Conservation (phyloP, 2,113 vertebrate genomes). For the Plecturocebus donacophilus region DNA sequence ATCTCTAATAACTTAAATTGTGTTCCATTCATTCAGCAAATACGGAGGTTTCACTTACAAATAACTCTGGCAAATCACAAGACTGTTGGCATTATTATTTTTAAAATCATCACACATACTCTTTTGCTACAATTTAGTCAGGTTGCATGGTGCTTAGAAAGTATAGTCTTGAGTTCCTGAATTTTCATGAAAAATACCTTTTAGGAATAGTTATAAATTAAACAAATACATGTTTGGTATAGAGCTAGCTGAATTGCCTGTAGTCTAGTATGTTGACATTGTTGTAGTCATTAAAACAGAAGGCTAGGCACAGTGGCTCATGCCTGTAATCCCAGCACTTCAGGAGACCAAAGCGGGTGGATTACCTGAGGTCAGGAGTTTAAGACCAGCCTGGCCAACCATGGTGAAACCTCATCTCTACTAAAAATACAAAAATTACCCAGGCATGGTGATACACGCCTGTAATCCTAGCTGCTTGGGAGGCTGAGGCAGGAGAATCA, state of each 20-base stretch:
- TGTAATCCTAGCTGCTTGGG: no score
- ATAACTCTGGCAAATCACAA: conserved; percentile 5
- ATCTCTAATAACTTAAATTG: neutral
- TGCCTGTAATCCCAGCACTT: no score
- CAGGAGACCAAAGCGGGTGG: no score
- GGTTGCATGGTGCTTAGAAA: neutral
- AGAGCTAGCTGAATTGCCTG: neutral
- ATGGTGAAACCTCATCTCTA: no score
- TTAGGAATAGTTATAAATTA: conserved; percentile 39
- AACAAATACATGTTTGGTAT: neutral
- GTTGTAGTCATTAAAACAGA: neutral
- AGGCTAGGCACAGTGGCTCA: no score
- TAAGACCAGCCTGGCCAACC: no score
- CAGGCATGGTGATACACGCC: no score
- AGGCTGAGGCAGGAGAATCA: no score
- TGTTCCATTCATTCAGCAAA: conserved; percentile 2
- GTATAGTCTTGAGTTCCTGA: conserved; percentile 14
- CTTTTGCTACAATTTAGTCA: conserved; percentile 43
- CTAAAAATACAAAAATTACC: no score
- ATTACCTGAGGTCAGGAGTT: no score
- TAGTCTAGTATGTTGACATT: neutral
- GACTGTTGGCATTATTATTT: conserved; percentile 16
- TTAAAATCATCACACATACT: conserved; percentile 18
- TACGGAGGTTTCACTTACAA: conserved; percentile 35
- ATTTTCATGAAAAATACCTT: conserved; percentile 48